Base-by-base conservation (phyloP, 1,140 invertebrate genomes). In the Drosophila cardini region DNA sequence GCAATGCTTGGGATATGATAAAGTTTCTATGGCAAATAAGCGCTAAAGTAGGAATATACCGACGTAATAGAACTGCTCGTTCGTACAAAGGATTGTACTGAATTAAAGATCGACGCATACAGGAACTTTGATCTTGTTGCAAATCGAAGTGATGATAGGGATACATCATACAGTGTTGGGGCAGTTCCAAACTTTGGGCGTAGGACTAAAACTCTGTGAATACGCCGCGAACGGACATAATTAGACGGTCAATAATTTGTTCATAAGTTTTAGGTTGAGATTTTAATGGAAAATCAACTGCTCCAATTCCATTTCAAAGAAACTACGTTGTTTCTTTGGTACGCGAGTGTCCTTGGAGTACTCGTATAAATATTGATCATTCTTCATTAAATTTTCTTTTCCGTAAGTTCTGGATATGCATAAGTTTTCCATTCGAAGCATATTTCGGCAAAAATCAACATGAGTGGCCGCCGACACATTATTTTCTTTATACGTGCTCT, bases 291-390 rank as follows among this genome's bases (percentile, higher is more conserved):
- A 64, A 9, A 90, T 53, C 30, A 91, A 26, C 10, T 82, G 69
- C n/a, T 87, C 75, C 0, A 91, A 57, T 30, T 91, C 90, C 7
- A 71, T 5, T 40, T 91, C 73, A 30, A 91, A 80, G 0, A 81
- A 69, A 0, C 56, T 78, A 3, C 78, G 62, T 13, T 81, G 76
- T 7, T 81, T 87, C n/a, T 72, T 52, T 15, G 16, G 36, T 6
- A 30, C 16, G 11, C 30, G 8, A 72, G 55, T n/a, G 34, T 72
- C 43, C 32, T 65, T 38, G 16, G 7, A 32, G 8, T 60, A 62
- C 4, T 67, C 55, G 11, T 69, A 79, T 8, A 70, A 8, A 40
- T 52, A 26, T 16, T 30, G 48, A 21, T 56, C 30, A 0, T 36
- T 4, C 11, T 46, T 60, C 4, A 18, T 1, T 5, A 8, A 43